Percentiles rank a stretch among this genome's conserved stretches.
phyloP scores from a whole-genome alignment of 2,888 invertebrate species.

The Harmothoe impar region DNA sequence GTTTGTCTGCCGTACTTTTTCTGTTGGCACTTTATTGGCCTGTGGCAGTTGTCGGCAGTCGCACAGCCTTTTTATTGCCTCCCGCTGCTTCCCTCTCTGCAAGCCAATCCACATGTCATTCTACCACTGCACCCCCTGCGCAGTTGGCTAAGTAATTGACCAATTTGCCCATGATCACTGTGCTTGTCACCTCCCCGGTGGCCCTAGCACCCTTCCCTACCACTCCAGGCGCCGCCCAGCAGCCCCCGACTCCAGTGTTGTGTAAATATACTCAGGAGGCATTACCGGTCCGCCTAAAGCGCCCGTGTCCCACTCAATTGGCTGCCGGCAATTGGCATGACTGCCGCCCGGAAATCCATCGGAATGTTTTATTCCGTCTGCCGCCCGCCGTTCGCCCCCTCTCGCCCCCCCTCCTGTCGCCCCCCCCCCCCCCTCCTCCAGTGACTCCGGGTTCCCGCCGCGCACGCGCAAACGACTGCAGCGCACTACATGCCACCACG shows the following conservation, averaged over 20 bases:
- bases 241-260: background rate
- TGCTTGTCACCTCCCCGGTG: slow-evolving; percentile 44
- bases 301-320: slow-evolving; percentile 39
- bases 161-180: slow-evolving; percentile 55
- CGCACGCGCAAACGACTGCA: background rate
- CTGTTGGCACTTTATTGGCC: slow-evolving; percentile 7
- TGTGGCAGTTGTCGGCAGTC: slow-evolving; percentile 30
- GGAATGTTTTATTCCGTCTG: slow-evolving; percentile 56
- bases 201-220: background rate
- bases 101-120: slow-evolving; percentile 48
- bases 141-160: slow-evolving; percentile 43
- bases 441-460: background rate
- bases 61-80: slow-evolving; percentile 6
- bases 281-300: slow-evolving; percentile 39
- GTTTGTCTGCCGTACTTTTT: slow-evolving; percentile 23
- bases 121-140: background rate
- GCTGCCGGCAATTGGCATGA: slow-evolving; percentile 50
- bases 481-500: background rate
- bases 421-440: background rate
- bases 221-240: slow-evolving; percentile 3
- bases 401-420: background rate
- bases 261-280: slow-evolving; percentile 51
- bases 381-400: background rate
- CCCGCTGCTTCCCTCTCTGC: background rate
- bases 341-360: slow-evolving; percentile 51